Evolutionary conservation across 2,888 invertebrate species (phyloP), one percentile per base, ranked within the genome.

Genomic region (Ophonus ardosiacus): DNA sequence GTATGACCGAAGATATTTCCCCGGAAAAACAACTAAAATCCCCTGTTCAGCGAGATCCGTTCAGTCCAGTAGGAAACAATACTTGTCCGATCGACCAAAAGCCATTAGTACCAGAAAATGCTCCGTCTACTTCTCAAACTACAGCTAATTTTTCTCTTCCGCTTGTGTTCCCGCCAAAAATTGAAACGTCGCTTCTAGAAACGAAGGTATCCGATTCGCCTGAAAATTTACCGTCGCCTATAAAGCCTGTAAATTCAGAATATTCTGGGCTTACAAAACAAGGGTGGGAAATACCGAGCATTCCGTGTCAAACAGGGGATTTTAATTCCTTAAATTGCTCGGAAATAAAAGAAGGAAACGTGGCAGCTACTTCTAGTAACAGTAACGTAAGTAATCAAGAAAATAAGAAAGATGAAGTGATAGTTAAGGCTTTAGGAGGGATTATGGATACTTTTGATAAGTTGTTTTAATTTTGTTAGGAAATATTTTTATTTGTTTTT

Each of bases 281-380:
- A 88, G 93, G 93, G 7, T 93, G 93, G 84, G 93, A 93, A 88
- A 94, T 95, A 89, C 94, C 94, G 15, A 94, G 93, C 85, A 94
- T 95, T 89, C 94, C 94, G 2, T 95, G 94, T 88, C 93, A 92
- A 86, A 94, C 94, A 0, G 94, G 94, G 17, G 94, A 94, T 88
- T 91, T 90, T 80, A 91, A 90, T 87, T 91, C 91, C 10, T 80
- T 81, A 43, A 74, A 51, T 43, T 51, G 13, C 10, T 68, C 76
- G 38, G 78, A 78, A 38, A 83, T 43, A 24, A 24, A 24, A 13
- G 40, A 17, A 15, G 57, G 43, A 68, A 82, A 21, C 43, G 15
- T 57, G 10, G 83, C 21, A 21, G 43, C 71, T 59, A 68, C 13
- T 7, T 57, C 51, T 82, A 80, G 61, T 61, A 63, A 31, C 24